Evolutionary conservation across 1,140 invertebrate genomes (phyloP), one percentile per base, ranked within the genome.

Genomic region (Batillaria attramentaria): DNA sequence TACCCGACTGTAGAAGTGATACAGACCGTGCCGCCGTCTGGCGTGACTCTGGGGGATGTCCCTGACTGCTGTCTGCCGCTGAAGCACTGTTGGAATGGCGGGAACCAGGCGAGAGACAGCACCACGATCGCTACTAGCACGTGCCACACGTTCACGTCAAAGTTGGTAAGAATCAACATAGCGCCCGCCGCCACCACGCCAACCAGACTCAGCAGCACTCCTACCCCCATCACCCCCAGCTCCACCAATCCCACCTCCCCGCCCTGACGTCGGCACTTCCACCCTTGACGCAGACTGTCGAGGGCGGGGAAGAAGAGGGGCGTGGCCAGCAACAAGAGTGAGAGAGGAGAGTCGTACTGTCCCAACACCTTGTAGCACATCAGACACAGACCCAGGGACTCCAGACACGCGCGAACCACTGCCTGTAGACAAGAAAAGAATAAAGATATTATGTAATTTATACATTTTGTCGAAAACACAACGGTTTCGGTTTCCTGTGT

Each of bases 41-140:
- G n/a, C n/a, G n/a, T n/a, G n/a, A n/a, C n/a, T n/a, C n/a, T n/a
- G n/a, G n/a, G n/a, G n/a, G n/a, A n/a, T n/a, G n/a, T n/a, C n/a
- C n/a, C n/a, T n/a, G n/a, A n/a, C n/a, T n/a, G n/a, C n/a, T n/a
- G n/a, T n/a, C n/a, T n/a, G n/a, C n/a, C n/a, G 37, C 62, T 79
- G n/a, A 79, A 77, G 46, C 74, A 43, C 18, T 54, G 69, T 35
- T 66, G 78, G 54, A 83, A 65, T 60, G 70, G 65, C 39, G 81
- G 81, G 39, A 85, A 72, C 84, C 80, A 83, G 28, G 80, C 65
- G 35, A 81, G 50, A 18, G 46, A 79, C 0, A 82, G 72, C 42
- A 50, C 70, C 28, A 78, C 24, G 20, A 82, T 39, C 0, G 60
- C 69, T 18, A 75, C 77, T 28, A 54, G 54, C 1, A 43, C 24